phyloP scores from a whole-genome alignment of 2,888 invertebrate genomes.

The Drosophila siamana region DNA sequence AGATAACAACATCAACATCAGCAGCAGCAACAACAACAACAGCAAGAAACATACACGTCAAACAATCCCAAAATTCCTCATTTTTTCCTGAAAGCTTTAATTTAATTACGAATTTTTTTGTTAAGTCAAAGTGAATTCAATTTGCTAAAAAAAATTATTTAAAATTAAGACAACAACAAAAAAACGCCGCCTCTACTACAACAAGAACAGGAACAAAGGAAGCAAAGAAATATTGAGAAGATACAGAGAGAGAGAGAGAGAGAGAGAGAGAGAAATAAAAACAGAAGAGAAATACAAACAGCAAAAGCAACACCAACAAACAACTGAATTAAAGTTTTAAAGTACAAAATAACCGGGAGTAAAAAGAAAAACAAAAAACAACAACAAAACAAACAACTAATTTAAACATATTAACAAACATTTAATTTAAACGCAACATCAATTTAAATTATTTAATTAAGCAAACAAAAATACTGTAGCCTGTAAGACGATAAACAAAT shows the following conservation, averaged over 20 bases:
- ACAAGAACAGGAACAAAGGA: constrained; percentile 65
- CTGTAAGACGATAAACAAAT: constrained; percentile 35
- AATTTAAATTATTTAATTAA: constrained; percentile 75
- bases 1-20: not conserved
- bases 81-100: constrained; percentile 78
- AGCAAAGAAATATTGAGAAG: constrained; percentile 43
- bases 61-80: constrained; percentile 77
- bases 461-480: constrained; percentile 55
- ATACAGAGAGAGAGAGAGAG: constrained; percentile 21
- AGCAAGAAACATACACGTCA: constrained; percentile 49
- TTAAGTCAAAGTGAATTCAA: constrained; percentile 78
- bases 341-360: constrained; percentile 83
- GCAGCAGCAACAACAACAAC: constrained; percentile 37
- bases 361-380: constrained; percentile 52
- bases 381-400: constrained; percentile 40
- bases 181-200: constrained; percentile 62
- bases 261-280: constrained; percentile 53
- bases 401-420: constrained; percentile 63
- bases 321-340: constrained; percentile 84
- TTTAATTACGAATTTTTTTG: constrained; percentile 78
- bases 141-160: constrained; percentile 66
- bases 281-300: constrained; percentile 64
- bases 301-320: constrained; percentile 72
- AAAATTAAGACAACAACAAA: constrained; percentile 61
- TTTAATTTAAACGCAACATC: constrained; percentile 78